These are phyloP conservation scores for Sebastes jordani DNA, from an alignment of 2,797 vertebrate genomes.

Conservation along the genomic window DNA sequence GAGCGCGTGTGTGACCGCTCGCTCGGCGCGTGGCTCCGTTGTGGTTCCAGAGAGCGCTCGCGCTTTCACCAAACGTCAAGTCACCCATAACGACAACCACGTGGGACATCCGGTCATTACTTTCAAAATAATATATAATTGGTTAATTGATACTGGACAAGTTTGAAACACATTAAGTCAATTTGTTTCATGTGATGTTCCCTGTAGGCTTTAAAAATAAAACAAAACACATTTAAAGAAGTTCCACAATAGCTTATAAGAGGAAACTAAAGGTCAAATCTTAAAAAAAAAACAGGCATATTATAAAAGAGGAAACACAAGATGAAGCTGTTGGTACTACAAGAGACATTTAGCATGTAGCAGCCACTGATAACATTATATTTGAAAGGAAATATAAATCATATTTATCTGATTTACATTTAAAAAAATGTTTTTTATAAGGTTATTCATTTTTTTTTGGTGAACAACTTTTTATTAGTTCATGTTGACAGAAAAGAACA, in stretches of 20 bases:
- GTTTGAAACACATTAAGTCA: neutral
- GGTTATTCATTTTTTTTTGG: no score
- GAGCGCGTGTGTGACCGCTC: constrained; percentile 47
- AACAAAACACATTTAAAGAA: neutral
- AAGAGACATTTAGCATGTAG: neutral
- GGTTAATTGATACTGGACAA: neutral
- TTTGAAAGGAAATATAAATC: neutral
- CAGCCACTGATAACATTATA: neutral
- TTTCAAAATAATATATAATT: constrained; percentile 55
- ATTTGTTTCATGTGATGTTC: neutral
- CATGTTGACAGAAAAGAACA: neutral
- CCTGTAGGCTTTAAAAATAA: neutral
- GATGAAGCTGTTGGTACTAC: neutral
- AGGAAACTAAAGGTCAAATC: neutral
- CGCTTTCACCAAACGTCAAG: constrained; percentile 3
- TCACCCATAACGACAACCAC: accelerated
- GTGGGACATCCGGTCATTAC: constrained; percentile 26
- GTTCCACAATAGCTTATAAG: neutral
- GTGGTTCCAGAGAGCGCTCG: constrained; percentile 18
- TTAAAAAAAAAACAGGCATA: neutral
- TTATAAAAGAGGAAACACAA: neutral
- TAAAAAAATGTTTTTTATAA: no score
- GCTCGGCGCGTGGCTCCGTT: constrained; percentile 46
- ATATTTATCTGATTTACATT: no score
- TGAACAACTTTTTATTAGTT: no score